Percentiles rank a stretch among this genome's conserved stretches.
phyloP scores from a whole-genome alignment of 2,888 invertebrate species.

The Lottia scabra region DNA sequence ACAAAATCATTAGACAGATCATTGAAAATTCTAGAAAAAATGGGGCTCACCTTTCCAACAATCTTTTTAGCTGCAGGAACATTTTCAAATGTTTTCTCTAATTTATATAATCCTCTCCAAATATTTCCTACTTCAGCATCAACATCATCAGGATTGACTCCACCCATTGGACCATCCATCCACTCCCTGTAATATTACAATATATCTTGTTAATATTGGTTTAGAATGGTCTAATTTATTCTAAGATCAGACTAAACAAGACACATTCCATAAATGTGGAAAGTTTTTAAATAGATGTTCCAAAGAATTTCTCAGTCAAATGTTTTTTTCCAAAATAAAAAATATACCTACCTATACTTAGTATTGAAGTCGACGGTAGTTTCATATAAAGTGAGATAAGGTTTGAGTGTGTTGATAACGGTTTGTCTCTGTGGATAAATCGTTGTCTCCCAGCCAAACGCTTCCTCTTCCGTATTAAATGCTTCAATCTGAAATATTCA shows the following conservation, averaged over 20 bases:
- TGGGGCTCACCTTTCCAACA: conserved; percentile 74
- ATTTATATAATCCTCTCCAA: conserved; percentile 84
- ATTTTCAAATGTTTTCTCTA: conserved; percentile 88
- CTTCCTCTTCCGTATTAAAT: conserved; percentile 91
- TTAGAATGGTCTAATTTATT: not conserved
- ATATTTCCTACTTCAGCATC: conserved; percentile 81
- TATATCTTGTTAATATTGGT: not conserved
- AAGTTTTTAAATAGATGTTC: too few species aligned
- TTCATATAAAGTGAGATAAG: conserved; percentile 89
- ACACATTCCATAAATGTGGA: not conserved
- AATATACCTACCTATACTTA: conserved; percentile 75
- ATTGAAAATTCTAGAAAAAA: too few species aligned
- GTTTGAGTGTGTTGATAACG: conserved; percentile 81
- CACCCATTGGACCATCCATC: conserved; percentile 87
- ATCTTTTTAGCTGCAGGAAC: conserved; percentile 81
- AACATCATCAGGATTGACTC: conserved; percentile 88
- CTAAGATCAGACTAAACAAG: not conserved
- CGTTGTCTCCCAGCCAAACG: conserved; percentile 89
- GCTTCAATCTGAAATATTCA: conserved; percentile 76
- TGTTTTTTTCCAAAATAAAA: not conserved
- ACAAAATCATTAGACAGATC: not conserved
- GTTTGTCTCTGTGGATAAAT: conserved; percentile 87
- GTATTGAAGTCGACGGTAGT: conserved; percentile 87
- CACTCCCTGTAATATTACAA: conserved; percentile 75
- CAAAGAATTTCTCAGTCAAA: too few species aligned